Evolutionary conservation across 2,888 invertebrate genomes (phyloP), one percentile per base, ranked within the genome.

Genomic region (Drosophila subquinaria): DNA sequence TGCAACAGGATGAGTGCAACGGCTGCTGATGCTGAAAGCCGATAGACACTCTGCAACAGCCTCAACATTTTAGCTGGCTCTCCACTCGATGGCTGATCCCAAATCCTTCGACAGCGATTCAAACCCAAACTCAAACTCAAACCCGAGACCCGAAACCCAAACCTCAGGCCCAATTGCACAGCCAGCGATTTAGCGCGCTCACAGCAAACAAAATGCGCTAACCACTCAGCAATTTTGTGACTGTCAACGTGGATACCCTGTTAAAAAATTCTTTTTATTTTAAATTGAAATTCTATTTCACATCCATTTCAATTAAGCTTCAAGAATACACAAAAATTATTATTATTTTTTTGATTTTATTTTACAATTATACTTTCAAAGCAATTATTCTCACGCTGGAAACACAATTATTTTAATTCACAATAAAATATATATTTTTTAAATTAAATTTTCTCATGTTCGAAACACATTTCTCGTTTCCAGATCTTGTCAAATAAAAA

Each of bases 1-100:
- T 66, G 73, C 73, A 73, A 73, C 73, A 73, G 67, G 61, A 72
- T 53, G 73, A 69, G 20, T 13, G 9, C 47, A 69, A 38, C 20
- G 38, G 36, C 38, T 53, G 15, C 23, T 4, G 33, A 35, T 61
- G 51, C 17, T 52, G 35, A 64, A 69, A 48, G 47, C 56, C 47
- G 51, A 48, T 43, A 42, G 64, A 62, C 50, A 52, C 17, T 15
- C 23, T 35, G 30, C 20, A 20, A 30, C 57, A 48, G 27, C 30
- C n/a, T 42, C 59, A 48, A 40, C 59, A 48, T 27, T 38, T 4
- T 17, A 10, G 40, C 11, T 42, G 27, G 8, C 33, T n/a, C n/a
- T 43, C 17, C 40, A 30, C 33, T 17, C 23, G 23, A 40, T 42
- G 40, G 10, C 8, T 50, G 52, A 42, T 45, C 40, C 15, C 11